Evolutionary conservation across 2,797 vertebrate species (phyloP), one percentile per base, ranked within the genome.

Genomic region (Strix occidentalis): DNA sequence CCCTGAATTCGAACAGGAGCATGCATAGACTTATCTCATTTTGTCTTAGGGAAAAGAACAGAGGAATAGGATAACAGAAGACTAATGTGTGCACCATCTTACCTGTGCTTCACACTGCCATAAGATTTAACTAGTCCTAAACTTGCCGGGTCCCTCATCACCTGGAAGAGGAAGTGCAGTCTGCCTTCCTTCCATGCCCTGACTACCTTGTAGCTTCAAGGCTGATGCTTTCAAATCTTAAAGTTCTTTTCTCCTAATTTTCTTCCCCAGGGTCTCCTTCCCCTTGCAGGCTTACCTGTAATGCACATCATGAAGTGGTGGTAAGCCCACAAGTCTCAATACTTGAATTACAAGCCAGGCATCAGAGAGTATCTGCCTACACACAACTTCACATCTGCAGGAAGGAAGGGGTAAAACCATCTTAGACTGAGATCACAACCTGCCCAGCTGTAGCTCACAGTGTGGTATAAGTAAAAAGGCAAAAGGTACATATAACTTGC

Each of bases 361-460:
- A 91, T 75, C 53, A 77, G 64, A n/a, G 5, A 94, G 31, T 46
- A 66, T 74, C 90, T 95, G 91, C 93, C 96, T 89, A 94, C 85
- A 95, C 61, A 81, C 33, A 91, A 18, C 48, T 82, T 77, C 31
- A 50, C 41, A 82, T 89, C 86, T 94, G 50, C 84, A 95, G 95
- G 93, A 95, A 96, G 92, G 91, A 97, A 94, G 84, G 78, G 68
- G 86, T 89, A 91, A 95, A 96, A 75, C 65, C 68, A 89, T 54
- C 86, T 89, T 63, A 70, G 78, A 84, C 46, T 84, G 91, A 94
- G 94, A 95, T 96, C 84, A 91, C 68, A 95, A 92, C 79, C 84
- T 91, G 54, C 79, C 50, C 1, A 5, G 89, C 75, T 91, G 71
- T 77, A 90, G 81, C 68, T 93, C 33, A 43, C 41, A 46, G n/a